Conservation (phyloP, 2,888 invertebrate genomes). For the Melanchra persicariae region DNA sequence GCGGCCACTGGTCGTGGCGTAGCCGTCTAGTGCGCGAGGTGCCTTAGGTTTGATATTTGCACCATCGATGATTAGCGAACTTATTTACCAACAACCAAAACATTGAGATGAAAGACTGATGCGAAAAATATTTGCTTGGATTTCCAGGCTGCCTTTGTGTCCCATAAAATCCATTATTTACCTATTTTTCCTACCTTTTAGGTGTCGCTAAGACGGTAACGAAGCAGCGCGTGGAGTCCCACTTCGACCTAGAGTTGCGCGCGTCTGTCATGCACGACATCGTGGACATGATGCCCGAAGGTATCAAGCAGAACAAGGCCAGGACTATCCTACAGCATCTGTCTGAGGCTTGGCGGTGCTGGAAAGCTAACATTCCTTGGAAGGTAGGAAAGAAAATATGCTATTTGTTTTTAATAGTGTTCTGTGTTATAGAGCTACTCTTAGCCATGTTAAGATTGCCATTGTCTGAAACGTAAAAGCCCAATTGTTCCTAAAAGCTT, state of each 20-base stretch:
- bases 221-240: conserved; percentile 99
- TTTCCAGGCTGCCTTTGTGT: background rate
- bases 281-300: conserved; percentile 99
- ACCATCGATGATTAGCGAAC: background rate
- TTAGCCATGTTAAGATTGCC: background rate
- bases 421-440: background rate
- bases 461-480: background rate
- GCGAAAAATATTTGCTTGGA: background rate
- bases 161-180: no score
- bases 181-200: conserved; percentile 46
- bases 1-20: no score
- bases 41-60: background rate
- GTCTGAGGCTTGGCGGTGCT: conserved; percentile 99
- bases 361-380: conserved; percentile 99
- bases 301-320: conserved; percentile 99
- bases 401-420: background rate
- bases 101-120: background rate
- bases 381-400: conserved; percentile 93
- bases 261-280: conserved; percentile 99
- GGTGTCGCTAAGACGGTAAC: conserved; percentile 99
- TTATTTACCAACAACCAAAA: background rate
- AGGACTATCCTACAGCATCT: conserved; percentile 99
- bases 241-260: conserved; percentile 99
- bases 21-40: no score
- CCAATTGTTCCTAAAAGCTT: no score